A percentile compares a stretch with the other conserved stretches of the same genome.
Evolutionary conservation across 1,140 invertebrate species (phyloP).

Genomic region (Neodiprion fabricii): DNA sequence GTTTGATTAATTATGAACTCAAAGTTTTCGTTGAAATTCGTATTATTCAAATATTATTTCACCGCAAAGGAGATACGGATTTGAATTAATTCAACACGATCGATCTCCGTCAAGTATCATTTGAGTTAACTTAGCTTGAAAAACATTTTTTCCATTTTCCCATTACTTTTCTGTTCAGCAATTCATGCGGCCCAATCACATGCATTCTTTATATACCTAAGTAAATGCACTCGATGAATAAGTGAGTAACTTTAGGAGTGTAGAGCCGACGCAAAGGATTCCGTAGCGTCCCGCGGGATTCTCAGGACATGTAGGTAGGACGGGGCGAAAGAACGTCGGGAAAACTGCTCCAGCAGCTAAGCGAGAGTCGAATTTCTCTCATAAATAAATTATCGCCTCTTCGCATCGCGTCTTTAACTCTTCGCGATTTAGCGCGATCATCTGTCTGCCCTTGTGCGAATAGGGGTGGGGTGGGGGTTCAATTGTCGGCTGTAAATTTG

Average conservation of each 20-base stretch:
- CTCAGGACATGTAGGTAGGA: constrained; percentile 16
- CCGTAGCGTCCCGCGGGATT: neutral
- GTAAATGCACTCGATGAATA: constrained; percentile 47
- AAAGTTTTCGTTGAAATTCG: too few relatives aligned
- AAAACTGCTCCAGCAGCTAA: neutral
- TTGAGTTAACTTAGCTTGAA: too few relatives aligned
- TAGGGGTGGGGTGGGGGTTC: neutral
- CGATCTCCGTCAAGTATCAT: too few relatives aligned
- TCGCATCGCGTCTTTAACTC: neutral
- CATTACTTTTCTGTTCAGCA: too few relatives aligned
- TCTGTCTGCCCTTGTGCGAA: neutral
- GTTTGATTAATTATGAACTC: too few relatives aligned
- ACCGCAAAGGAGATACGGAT: too few relatives aligned
- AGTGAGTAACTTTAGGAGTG: constrained; percentile 31
- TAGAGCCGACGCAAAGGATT: neutral
- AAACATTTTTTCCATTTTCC: too few relatives aligned
- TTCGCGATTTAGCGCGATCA: neutral
- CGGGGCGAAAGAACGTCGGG: constrained; percentile 29
- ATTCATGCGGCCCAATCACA: too few relatives aligned
- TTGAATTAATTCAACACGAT: too few relatives aligned
- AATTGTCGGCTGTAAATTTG: neutral
- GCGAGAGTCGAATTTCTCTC: neutral
- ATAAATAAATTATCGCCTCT: constrained; percentile 5
- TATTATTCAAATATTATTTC: too few relatives aligned
- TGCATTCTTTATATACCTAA: constrained; percentile 23